A percentile compares a stretch with the other conserved stretches of the same genome.
These are phyloP conservation scores for Pseudobourletiella spinata DNA, from an alignment of 1,140 invertebrate genomes.

Conservation along the genomic window DNA sequence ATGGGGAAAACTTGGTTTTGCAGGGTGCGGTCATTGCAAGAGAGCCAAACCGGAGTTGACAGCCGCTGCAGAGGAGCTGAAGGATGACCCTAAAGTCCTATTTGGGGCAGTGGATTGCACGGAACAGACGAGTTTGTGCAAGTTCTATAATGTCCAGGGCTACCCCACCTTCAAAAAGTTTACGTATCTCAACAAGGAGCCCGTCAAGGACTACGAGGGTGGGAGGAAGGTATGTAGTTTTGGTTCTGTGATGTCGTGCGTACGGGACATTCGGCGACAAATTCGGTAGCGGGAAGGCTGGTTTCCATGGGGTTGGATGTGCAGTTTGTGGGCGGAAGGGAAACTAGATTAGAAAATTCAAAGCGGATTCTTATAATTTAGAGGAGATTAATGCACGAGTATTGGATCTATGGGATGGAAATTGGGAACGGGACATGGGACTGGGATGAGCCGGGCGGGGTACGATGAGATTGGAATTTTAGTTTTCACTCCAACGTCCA, in stretches of 20 bases:
- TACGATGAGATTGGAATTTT: too few species aligned
- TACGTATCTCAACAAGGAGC: slow-evolving; percentile 65
- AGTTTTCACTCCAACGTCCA: too few species aligned
- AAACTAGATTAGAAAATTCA: too few species aligned
- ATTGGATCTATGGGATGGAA: too few species aligned
- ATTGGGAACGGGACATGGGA: too few species aligned
- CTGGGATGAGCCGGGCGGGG: too few species aligned
- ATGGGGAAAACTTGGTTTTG: slow-evolving; percentile 15
- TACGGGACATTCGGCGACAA: too few species aligned
- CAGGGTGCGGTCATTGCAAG: slow-evolving; percentile 88
- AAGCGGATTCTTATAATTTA: too few species aligned
- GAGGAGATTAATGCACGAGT: too few species aligned
- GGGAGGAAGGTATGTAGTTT: slow-evolving; percentile 53
- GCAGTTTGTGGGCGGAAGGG: too few species aligned
- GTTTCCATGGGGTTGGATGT: too few species aligned
- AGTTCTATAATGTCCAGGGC: slow-evolving; percentile 60
- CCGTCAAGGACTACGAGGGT: slow-evolving; percentile 55
- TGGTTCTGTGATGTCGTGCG: background rate
- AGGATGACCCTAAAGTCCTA: slow-evolving; percentile 59
- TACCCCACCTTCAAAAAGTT: slow-evolving; percentile 84
- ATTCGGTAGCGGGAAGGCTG: too few species aligned
- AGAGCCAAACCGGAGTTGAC: slow-evolving; percentile 75
- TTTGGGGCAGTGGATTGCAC: slow-evolving; percentile 82
- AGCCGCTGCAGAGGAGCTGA: slow-evolving; percentile 61
- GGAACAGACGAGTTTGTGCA: slow-evolving; percentile 52